A percentile compares a stretch with the other conserved stretches of the same genome.
Evolutionary conservation across 2,888 invertebrate genomes (phyloP).

Genomic region (Drosophila kokeensis): DNA sequence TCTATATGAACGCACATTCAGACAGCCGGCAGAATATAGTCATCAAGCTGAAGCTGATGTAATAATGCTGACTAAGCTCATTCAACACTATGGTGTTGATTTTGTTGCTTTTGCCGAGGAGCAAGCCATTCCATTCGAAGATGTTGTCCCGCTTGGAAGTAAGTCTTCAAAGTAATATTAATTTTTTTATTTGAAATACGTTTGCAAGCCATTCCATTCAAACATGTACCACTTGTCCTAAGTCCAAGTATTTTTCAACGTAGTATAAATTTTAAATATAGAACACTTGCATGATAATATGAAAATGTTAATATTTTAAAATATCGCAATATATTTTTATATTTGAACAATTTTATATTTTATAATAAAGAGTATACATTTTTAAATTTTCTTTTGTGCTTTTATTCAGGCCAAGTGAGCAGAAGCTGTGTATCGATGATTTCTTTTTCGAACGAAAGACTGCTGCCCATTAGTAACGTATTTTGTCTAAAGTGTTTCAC

Average conservation of each 20-base stretch:
- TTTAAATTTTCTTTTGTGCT: not conserved
- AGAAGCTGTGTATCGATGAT: not conserved
- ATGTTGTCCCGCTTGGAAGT: slow-evolving; percentile 61
- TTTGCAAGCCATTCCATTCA: slow-evolving; percentile 6
- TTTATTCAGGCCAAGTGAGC: not conserved
- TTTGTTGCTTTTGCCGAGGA: slow-evolving; percentile 87
- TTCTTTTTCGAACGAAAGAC: not conserved
- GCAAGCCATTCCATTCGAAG: slow-evolving; percentile 73
- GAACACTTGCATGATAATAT: not conserved
- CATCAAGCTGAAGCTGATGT: slow-evolving; percentile 91
- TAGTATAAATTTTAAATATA: not conserved
- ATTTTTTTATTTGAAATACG: not conserved
- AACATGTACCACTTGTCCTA: not conserved
- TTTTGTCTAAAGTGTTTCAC: not conserved
- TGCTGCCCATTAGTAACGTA: not conserved
- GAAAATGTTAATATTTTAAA: not conserved
- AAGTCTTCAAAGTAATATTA: not conserved
- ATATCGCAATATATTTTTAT: slow-evolving; percentile 1
- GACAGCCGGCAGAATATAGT: slow-evolving; percentile 84
- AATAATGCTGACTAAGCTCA: slow-evolving; percentile 88
- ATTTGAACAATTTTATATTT: not conserved
- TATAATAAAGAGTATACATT: not conserved
- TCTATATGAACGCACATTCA: slow-evolving; percentile 87
- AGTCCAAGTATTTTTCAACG: not conserved
- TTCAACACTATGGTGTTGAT: slow-evolving; percentile 86